Evolutionary conservation across 2,888 invertebrate species (phyloP), one percentile per base, ranked within the genome.

Genomic region (Hyposoter dolosus): DNA sequence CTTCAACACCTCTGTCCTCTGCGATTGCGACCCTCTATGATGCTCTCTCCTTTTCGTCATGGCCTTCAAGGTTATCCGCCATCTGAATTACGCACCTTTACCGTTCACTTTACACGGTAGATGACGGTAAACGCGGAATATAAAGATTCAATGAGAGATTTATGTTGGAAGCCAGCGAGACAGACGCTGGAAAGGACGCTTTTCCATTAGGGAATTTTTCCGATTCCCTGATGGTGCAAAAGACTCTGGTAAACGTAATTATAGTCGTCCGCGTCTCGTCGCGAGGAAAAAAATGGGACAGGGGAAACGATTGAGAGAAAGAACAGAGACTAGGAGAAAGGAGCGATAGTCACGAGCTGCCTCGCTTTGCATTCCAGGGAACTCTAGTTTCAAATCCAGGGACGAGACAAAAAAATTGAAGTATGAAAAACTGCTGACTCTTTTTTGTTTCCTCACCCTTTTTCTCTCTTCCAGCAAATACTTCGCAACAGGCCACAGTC

Each of bases 211-310:
- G 56, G 75, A 83, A 88, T 89, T 89, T 87, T 88, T 88, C 88
- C 82, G 87, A 89, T 88, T 87, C 79, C 32, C 72, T 79, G 86
- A 82, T 45, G 63, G 81, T 45, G 53, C 79, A 69, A 75, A 74
- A 75, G 78, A 50, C 56, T 82, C 87, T 40, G 85, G 71, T 79
- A 88, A 90, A 90, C 82, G 89, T 89, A 91, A 92, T 92, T 92
- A 50, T n/a, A 92, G 87, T 87, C 84, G 75, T 32, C 74, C 76
- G 50, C 63, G 74, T 69, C 60, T 74, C 60, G 56, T 17, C 45
- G 66, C 28, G 17, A 77, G 69, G 3, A 45, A 78, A 28, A 77
- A 78, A 78, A 56, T 40, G 23, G 35, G 60, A 69, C 43, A 28
- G 43, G 45, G 43, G 74, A 76, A 74, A 17, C 47, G 75, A 71